These are phyloP conservation scores for Kryptolebias ocellatus DNA, from an alignment of 2,797 vertebrate genomes.

Conservation along the genomic window DNA sequence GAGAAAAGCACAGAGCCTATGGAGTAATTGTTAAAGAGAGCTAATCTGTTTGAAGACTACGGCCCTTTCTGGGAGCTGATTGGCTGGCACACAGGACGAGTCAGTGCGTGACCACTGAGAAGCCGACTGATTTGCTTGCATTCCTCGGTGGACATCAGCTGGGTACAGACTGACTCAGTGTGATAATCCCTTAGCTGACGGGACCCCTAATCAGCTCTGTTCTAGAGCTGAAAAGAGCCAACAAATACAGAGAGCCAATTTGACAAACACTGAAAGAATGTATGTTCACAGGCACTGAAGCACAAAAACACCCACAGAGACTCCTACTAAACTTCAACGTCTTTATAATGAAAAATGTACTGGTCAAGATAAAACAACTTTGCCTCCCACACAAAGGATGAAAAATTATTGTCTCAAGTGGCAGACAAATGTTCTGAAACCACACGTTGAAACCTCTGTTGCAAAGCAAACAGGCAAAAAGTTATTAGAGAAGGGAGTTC, in stretches of 20 bases:
- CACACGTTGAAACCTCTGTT: too few species aligned
- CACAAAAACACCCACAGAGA: conserved; percentile 1
- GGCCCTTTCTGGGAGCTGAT: conserved; percentile 43
- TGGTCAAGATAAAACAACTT: not conserved
- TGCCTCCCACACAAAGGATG: not conserved
- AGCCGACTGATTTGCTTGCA: conserved; percentile 50
- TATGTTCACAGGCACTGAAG: conserved; percentile 20
- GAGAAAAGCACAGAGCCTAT: not conserved
- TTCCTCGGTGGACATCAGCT: conserved; percentile 64
- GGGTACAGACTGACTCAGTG: conserved; percentile 66
- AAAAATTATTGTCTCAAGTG: not conserved
- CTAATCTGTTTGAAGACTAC: conserved; percentile 52
- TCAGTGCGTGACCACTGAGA: conserved; percentile 46
- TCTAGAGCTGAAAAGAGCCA: conserved; percentile 44
- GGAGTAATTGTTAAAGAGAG: conserved; percentile 52
- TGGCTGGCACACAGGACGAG: conserved; percentile 49
- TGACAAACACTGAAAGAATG: conserved; percentile 37
- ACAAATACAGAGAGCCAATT: conserved; percentile 22
- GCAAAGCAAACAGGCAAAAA: too few species aligned
- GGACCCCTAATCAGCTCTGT: conserved; percentile 68
- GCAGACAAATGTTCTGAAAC: not conserved
- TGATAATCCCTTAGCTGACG: conserved; percentile 64
- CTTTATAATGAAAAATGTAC: not conserved
- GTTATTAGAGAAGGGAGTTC: too few species aligned
- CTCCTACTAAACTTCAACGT: conserved; percentile 20